These are phyloP conservation scores for Formica exsecta DNA, from an alignment of 1,140 invertebrate species.

Conservation along the genomic window DNA sequence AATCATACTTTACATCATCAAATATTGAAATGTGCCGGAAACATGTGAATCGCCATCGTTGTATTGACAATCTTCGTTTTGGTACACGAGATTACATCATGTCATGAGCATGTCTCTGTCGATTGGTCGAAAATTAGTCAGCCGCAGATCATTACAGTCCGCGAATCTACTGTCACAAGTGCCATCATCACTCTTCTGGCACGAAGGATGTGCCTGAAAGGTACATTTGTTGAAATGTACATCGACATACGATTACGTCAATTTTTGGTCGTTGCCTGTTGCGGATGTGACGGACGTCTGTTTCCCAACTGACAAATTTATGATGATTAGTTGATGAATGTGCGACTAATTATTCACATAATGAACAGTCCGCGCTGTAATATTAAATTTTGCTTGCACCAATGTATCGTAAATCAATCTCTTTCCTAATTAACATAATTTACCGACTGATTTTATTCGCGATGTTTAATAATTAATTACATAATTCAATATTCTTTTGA, in stretches of 20 bases:
- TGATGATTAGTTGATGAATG: conserved; percentile 61
- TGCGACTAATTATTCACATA: conserved; percentile 54
- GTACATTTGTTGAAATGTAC: conserved; percentile 51
- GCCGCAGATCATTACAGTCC: conserved; percentile 57
- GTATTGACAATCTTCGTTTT: conserved; percentile 73
- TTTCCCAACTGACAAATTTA: conserved; percentile 65
- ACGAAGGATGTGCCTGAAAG: conserved; percentile 47
- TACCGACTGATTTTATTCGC: conserved; percentile 42
- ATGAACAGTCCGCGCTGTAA: conserved; percentile 1
- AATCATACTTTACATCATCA: neutral
- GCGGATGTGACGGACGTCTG: conserved; percentile 45
- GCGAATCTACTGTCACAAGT: conserved; percentile 23
- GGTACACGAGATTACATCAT: conserved; percentile 67
- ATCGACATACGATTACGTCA: conserved; percentile 54
- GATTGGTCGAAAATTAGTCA: conserved; percentile 62
- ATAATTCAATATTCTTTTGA: conserved; percentile 15
- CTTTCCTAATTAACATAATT: conserved; percentile 52
- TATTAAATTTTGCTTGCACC: conserved; percentile 55
- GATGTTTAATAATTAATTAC: conserved; percentile 49
- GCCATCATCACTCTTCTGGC: conserved; percentile 32
- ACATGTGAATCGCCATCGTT: conserved; percentile 36
- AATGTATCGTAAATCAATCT: conserved; percentile 57
- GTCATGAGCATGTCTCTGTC: conserved; percentile 73
- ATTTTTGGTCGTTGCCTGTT: conserved; percentile 61
- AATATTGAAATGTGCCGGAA: conserved; percentile 33